Conservation (phyloP, 1,140 invertebrate genomes). For the Andrena cerasifolii region DNA sequence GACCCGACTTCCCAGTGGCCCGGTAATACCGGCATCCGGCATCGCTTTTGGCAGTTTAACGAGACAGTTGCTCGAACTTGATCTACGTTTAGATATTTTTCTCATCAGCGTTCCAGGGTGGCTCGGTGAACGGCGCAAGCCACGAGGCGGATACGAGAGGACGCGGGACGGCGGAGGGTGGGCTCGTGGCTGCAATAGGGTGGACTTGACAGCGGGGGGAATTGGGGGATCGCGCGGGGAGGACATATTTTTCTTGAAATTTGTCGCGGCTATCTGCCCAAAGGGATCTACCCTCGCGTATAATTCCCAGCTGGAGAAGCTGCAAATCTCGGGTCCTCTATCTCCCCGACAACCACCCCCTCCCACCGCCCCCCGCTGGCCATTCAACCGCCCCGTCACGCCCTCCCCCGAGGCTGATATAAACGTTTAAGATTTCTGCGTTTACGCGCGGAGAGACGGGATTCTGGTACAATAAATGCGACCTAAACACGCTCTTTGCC, state of each 20-base stretch:
- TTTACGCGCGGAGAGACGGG: constrained; percentile 40
- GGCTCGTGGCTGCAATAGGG: constrained; percentile 18
- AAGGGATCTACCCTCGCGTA: constrained; percentile 79
- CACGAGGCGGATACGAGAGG: constrained; percentile 20
- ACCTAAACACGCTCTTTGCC: constrained; percentile 16
- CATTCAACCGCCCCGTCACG: constrained; percentile 14
- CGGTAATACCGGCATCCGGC: constrained; percentile 63
- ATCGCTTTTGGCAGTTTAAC: constrained; percentile 70
- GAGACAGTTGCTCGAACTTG: constrained; percentile 73
- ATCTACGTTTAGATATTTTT: constrained; percentile 81
- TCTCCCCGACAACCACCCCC: constrained; percentile 22
- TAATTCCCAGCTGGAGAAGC: constrained; percentile 76
- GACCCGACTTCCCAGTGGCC: constrained; percentile 18
- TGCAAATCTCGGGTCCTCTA: constrained; percentile 74
- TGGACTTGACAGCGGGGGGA: constrained; percentile 49
- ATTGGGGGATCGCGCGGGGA: constrained; percentile 27
- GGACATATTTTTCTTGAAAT: constrained; percentile 81
- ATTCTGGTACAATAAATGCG: constrained; percentile 29
- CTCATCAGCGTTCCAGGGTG: constrained; percentile 69
- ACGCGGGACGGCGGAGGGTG: constrained; percentile 24
- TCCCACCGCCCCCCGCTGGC: constrained; percentile 3
- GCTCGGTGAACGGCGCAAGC: constrained; percentile 16
- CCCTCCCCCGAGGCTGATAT: constrained; percentile 64
- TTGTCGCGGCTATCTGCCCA: constrained; percentile 78
- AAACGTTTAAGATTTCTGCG: constrained; percentile 73